Percentiles rank a stretch among this genome's conserved stretches.
phyloP scores from a whole-genome alignment of 2,113 vertebrate species.

The Vidua macroura region DNA sequence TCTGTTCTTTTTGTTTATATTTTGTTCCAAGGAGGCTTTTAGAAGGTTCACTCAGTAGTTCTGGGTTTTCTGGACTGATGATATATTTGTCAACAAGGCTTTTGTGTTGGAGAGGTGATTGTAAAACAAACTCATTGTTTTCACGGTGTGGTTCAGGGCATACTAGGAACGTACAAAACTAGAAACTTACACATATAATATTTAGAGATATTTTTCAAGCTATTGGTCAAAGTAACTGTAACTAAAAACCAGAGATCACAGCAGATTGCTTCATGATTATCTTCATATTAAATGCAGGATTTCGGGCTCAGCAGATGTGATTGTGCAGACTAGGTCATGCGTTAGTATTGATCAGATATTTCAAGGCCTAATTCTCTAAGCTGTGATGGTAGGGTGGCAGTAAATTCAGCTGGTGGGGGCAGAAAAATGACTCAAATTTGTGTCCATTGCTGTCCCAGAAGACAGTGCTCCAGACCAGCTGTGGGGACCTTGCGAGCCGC shows the following conservation, averaged over 20 bases:
- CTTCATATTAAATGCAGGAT: not conserved
- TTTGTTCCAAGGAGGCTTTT: not conserved
- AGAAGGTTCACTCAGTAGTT: not conserved
- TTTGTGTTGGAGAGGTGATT: not conserved
- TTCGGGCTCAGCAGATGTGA: not conserved
- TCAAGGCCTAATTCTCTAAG: not conserved
- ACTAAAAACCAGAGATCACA: not conserved
- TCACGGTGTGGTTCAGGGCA: not conserved
- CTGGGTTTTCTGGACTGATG: not conserved
- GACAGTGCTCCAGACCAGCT: not conserved
- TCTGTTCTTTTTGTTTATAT: not conserved
- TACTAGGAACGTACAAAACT: not conserved
- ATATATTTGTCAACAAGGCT: not conserved
- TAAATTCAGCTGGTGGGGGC: not conserved
- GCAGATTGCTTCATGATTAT: not conserved
- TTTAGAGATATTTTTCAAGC: not conserved
- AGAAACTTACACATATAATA: not conserved
- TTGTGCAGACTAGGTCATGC: not conserved
- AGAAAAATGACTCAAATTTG: not conserved
- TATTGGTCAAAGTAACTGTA: not conserved
- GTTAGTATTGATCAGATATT: not conserved
- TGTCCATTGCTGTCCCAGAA: not conserved
- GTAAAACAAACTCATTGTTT: not conserved
- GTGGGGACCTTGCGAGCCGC: fast-evolving
- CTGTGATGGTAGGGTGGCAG: fast-evolving